Conservation (phyloP, 2,113 vertebrate genomes). For the Bujurquina vittata region DNA sequence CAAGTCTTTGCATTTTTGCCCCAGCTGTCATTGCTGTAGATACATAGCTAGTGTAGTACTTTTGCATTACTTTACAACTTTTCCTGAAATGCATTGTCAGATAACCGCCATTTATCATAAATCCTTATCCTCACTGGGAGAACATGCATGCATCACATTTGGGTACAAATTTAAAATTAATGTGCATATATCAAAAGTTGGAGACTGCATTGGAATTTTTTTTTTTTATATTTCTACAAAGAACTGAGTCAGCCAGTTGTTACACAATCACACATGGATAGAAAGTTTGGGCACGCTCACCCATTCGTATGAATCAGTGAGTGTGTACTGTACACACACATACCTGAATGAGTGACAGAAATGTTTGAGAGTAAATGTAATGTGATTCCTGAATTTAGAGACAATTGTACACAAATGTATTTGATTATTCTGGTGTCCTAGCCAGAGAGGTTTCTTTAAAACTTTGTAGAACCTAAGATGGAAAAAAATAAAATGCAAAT, state of each 20-base stretch:
- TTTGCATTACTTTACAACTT: neutral
- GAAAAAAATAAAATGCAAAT: conserved; percentile 26
- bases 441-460: neutral
- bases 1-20: too few species aligned
- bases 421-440: neutral
- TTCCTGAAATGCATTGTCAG: neutral
- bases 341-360: neutral
- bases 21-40: too few species aligned
- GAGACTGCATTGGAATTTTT: neutral
- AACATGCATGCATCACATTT: neutral
- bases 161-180: neutral
- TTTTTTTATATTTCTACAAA: neutral
- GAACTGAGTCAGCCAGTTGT: neutral
- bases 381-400: neutral
- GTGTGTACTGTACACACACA: too few species aligned
- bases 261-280: neutral
- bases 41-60: neutral
- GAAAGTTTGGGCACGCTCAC: neutral
- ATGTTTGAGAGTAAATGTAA: neutral
- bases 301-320: too few species aligned
- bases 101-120: neutral
- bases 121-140: too few species aligned
- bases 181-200: neutral
- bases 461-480: neutral
- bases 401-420: neutral